Evolutionary conservation across 2,888 invertebrate genomes (phyloP), one percentile per base, ranked within the genome.

Genomic region (Gymnoscelis rufifasciata): DNA sequence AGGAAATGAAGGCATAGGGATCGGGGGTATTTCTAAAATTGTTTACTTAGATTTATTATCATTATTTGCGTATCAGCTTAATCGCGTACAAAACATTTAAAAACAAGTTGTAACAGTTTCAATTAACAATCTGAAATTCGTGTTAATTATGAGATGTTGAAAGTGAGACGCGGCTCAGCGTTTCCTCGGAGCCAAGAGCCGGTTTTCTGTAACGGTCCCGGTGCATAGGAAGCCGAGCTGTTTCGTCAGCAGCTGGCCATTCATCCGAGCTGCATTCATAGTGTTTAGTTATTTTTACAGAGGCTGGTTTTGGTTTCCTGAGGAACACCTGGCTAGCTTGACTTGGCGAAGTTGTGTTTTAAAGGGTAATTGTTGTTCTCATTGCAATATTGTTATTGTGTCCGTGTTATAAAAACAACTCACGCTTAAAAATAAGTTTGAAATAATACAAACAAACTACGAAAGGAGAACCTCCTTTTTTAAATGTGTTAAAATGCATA

Each of bases 131-230:
- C 35, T 35, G 35, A 14, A 35, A n/a, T n/a, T n/a, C n/a, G n/a
- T 5, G 19, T 19, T 19, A 19, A 19, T 19, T 19, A 19, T 19
- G 19, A 19, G 19, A 3, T 19, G 19, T 19, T 5, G 5, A 19
- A 19, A 19, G 19, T 5, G 19, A 19, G 19, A 3, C 19, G 2
- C 19, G 19, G 19, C 19, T 33, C 33, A 19, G n/a, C 14, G 10
- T 19, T 35, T 35, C 35, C 35, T n/a, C 10, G 10, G 2, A 31
- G 26, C 19, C 44, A 44, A 28, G 37, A 42, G 42, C 47, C 42
- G 47, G 47, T 47, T 47, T 12, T 2, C 5, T 33, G 14, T 47
- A 47, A 47, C 47, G 47, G 47, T 28, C 11, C 12, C 19, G 15
- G 10, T 30, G 30, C 7, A 40, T 23, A 24, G 29, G 39, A 31